Base-by-base conservation (phyloP, 2,113 vertebrate genomes). In the Sebastes schlegelii region DNA sequence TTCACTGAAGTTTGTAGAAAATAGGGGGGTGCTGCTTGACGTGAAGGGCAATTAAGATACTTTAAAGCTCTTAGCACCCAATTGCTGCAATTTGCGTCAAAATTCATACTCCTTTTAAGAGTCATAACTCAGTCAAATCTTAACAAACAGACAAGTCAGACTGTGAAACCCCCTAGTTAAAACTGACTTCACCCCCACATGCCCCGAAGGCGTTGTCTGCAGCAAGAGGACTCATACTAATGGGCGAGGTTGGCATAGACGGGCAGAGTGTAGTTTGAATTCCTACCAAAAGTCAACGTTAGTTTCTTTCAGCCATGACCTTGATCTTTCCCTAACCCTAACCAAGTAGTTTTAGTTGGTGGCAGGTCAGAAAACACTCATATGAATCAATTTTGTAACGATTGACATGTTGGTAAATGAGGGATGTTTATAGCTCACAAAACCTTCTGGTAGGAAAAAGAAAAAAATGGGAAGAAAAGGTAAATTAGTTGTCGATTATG, bases 11-110 rank as follows among this genome's bases (percentile, higher is more conserved):
- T 26, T 52, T 17, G 12, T 19, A 5, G 4, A 21, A 10, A 7
- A 57, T 34, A 34, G 34, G 34, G 34, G 34, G 34, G 3, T 54
- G 17, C 26, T n/a, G 64, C 26, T 6, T 48, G 23, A 69, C 10
- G n/a, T 74, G 48, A 84, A 79, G 62, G 21, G 8, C 34, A 61
- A 61, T 78, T 67, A 80, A 10, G 1, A 12, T 21, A 46, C 14
- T 77, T 69, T 5, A 61, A 67, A 81, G 45, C 26, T 46, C 26
- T 40, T 23, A 9, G 12, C 4, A 3, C 23, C 17, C 16, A 16
- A 13, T 55, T 48, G 10, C 46, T 10, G 1, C 40, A 64, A 77
- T 63, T 48, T 55, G 42, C 0, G 0, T 64, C 58, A 70, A 76
- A 48, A n/a, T 43, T 58, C 7, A 17, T 42, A 49, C 23, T 34